Percentiles rank a stretch among this genome's conserved stretches.
Evolutionary conservation across 2,797 vertebrate species (phyloP).

Genomic region (Trematomus bernacchii): DNA sequence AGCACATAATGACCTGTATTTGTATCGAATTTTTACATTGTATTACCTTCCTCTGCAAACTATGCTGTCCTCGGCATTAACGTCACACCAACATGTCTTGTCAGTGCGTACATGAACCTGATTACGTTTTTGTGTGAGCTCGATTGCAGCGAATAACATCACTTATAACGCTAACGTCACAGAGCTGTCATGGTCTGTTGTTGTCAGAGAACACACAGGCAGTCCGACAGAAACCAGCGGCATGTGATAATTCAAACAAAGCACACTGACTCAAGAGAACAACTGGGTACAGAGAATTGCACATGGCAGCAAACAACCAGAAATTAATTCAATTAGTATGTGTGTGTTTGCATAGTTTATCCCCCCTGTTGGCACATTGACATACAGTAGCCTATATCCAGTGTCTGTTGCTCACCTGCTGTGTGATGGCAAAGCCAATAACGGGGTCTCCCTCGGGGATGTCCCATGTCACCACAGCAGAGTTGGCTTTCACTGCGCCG

Average conservation of each 20-base stretch:
- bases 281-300: slow-evolving; percentile 16
- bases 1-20: not conserved
- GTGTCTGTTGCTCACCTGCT: slow-evolving; percentile 88
- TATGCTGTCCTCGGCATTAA: slow-evolving; percentile 28
- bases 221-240: slow-evolving; percentile 6
- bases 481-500: slow-evolving; percentile 93
- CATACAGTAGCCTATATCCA: not conserved
- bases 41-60: not conserved
- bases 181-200: slow-evolving; percentile 37
- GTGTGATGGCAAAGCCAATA: slow-evolving; percentile 97
- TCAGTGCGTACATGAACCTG: not conserved
- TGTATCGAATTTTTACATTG: not conserved
- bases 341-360: not conserved
- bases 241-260: slow-evolving; percentile 46
- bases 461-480: slow-evolving; percentile 96
- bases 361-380: not conserved
- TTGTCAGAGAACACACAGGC: slow-evolving; percentile 39
- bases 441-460: slow-evolving; percentile 93
- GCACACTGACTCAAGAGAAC: slow-evolving; percentile 30
- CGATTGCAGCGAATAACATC: slow-evolving; percentile 21
- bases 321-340: slow-evolving; percentile 34
- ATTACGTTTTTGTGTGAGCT: slow-evolving; percentile 16
- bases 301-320: slow-evolving; percentile 30
- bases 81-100: not conserved
- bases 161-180: slow-evolving; percentile 10